A percentile compares a stretch with the other conserved stretches of the same genome.
These are phyloP conservation scores for roundworm (Caenorhabditis elegans) DNA, from an alignment of 1,140 invertebrate species.

Conservation along the genomic window WBcel235 BX284602.5:6221501-6222000, in stretches of 20 bases:
- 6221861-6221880: neutral
- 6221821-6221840: neutral
- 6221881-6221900: neutral
- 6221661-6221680: neutral
- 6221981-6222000: no score
- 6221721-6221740: conserved; percentile 22
- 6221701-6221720: conserved; percentile 23
- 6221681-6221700: neutral
- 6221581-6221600: neutral
- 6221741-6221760: conserved; percentile 2
- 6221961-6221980: no score
- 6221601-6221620: conserved; percentile 5
- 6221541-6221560: neutral
- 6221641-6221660: conserved; percentile 8
- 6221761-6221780: neutral
- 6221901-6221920: conserved; percentile 10
- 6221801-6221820: conserved; percentile 14
- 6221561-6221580: neutral
- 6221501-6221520: no score
- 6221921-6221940: neutral
- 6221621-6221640: neutral
- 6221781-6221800: neutral
- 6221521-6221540: no score
- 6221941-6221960: neutral
- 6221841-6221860: conserved; percentile 11